Conservation (phyloP, 1,140 invertebrate genomes). For the Paralvinella palmiformis region DNA sequence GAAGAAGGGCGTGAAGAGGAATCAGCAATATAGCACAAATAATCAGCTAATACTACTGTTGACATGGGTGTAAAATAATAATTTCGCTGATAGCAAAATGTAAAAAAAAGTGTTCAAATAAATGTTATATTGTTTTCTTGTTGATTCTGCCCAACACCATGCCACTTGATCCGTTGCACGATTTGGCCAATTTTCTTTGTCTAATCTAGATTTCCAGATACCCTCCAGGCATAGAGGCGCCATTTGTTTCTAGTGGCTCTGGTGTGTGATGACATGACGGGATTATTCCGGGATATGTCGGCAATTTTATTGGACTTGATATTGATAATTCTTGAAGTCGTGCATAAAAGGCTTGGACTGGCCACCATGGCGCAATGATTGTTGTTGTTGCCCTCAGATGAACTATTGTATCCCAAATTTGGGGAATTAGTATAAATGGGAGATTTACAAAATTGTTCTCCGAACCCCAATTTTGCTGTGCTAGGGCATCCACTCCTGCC, state of each 20-base stretch:
- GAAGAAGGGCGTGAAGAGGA: background rate
- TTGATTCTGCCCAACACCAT: background rate
- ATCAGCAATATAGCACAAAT: background rate
- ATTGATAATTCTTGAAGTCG: background rate
- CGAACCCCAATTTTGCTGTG: constrained; percentile 16
- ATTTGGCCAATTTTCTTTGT: background rate
- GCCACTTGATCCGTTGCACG: background rate
- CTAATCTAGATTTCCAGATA: background rate
- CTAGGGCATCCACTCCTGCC: constrained; percentile 12
- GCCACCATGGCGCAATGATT: background rate
- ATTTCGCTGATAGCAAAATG: background rate
- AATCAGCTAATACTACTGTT: background rate
- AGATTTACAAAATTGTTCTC: constrained; percentile 23
- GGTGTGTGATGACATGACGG: background rate
- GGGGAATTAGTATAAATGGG: constrained; percentile 12
- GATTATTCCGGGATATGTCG: background rate
- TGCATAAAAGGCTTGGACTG: background rate
- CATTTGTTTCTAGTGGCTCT: background rate
- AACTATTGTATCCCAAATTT: background rate
- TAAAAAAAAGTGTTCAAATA: background rate
- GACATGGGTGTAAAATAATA: background rate
- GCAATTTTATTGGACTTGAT: background rate
- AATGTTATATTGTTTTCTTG: background rate
- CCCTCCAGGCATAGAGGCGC: background rate
- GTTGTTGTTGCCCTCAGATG: background rate